Conservation (phyloP, 2,888 invertebrate genomes). For the Ryuthela nishihirai region DNA sequence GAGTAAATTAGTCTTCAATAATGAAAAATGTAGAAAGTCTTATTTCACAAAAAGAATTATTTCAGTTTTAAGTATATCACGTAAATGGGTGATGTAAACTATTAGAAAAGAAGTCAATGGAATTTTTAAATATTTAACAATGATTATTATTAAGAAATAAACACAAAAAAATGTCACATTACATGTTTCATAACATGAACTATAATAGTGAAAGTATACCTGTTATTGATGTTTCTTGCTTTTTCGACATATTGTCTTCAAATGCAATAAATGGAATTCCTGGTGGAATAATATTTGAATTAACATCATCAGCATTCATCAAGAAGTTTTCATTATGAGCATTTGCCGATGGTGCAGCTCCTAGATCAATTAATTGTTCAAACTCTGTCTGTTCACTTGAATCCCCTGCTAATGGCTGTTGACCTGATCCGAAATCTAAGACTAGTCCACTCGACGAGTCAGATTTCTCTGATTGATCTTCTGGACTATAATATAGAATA, state of each 20-base stretch:
- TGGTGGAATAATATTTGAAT: slow-evolving; percentile 35
- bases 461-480: slow-evolving; percentile 11
- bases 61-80: no score
- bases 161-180: no score
- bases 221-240: slow-evolving; percentile 39
- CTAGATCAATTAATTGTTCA: slow-evolving; percentile 36
- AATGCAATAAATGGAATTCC: slow-evolving; percentile 43
- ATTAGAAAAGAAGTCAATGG: no score
- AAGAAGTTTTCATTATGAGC: slow-evolving; percentile 32
- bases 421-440: slow-evolving; percentile 15
- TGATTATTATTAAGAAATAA: no score
- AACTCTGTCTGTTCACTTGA: slow-evolving; percentile 14
- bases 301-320: slow-evolving; percentile 40
- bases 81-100: no score
- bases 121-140: no score
- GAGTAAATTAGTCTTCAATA: no score
- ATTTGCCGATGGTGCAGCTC: slow-evolving; percentile 10
- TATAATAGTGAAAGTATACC: no score
- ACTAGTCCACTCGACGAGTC: slow-evolving; percentile 7
- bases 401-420: background rate
- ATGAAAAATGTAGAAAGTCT: no score
- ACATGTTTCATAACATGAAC: no score
- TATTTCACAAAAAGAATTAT: no score
- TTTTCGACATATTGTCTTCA: slow-evolving; percentile 44
- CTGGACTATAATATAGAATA: slow-evolving; percentile 14